A percentile compares a stretch with the other conserved stretches of the same genome.
Conservation (phyloP, 2,113 vertebrate genomes). For the Andinoacara biseriatus region DNA sequence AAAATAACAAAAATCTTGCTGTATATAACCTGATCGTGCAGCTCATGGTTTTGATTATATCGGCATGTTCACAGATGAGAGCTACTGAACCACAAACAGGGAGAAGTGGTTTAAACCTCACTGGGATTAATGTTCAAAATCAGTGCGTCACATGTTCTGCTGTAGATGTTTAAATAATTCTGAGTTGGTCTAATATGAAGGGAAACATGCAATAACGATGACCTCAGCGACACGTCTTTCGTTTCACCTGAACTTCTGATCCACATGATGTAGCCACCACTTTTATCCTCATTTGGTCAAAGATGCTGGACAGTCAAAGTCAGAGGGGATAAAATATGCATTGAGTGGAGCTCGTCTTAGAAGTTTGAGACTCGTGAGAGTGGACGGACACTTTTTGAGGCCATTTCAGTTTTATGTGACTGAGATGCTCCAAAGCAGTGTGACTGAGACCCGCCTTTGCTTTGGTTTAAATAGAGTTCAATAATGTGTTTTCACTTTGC, state of each 20-base stretch:
- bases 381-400: neutral
- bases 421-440: neutral
- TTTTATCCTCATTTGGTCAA: slow-evolving; percentile 17
- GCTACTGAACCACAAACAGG: no score
- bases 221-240: neutral
- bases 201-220: neutral
- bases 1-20: neutral
- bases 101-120: neutral
- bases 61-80: neutral
- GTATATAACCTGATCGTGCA: neutral
- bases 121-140: neutral
- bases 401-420: neutral
- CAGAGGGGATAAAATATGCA: slow-evolving; percentile 44
- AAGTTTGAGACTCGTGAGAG: neutral
- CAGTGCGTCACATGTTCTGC: neutral
- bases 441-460: neutral
- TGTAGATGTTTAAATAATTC: neutral
- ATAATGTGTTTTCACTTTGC: slow-evolving; percentile 2
- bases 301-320: slow-evolving; percentile 1
- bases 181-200: neutral
- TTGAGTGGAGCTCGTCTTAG: neutral
- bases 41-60: neutral
- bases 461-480: neutral
- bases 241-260: slow-evolving; percentile 5
- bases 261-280: neutral